phyloP scores from a whole-genome alignment of 2,888 invertebrate genomes.

The Patella pellucida region DNA sequence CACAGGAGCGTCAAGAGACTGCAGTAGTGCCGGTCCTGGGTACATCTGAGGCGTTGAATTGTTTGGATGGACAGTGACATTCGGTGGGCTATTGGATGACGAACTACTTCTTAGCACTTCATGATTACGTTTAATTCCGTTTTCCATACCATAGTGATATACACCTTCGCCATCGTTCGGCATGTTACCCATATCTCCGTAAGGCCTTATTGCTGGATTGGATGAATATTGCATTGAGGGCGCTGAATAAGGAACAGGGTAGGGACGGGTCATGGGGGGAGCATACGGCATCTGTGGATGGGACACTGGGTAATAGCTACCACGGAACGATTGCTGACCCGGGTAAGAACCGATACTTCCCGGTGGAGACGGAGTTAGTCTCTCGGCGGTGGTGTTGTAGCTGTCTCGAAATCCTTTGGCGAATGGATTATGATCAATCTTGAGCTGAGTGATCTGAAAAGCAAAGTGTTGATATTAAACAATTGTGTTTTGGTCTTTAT shows the following conservation, averaged over 20 bases:
- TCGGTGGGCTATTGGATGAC: background rate
- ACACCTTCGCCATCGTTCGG: background rate
- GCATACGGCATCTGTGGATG: background rate
- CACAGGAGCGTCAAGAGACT: constrained; percentile 15
- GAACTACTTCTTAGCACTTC: background rate
- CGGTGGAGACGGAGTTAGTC: background rate
- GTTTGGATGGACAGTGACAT: background rate
- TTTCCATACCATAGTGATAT: constrained; percentile 10
- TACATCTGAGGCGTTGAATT: constrained; percentile 5
- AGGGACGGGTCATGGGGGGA: background rate
- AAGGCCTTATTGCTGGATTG: background rate
- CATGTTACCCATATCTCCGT: background rate
- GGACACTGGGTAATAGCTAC: background rate
- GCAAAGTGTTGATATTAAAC: constrained; percentile 16
- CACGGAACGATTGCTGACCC: background rate
- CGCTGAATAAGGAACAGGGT: background rate
- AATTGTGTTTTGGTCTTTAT: too few relatives aligned
- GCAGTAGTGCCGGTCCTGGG: constrained; percentile 19
- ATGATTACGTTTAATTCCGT: background rate
- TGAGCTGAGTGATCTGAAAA: constrained; percentile 70
- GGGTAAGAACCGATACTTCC: background rate
- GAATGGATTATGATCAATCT: constrained; percentile 72
- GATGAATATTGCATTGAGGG: background rate
- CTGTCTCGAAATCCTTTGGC: constrained; percentile 72
- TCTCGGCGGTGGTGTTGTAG: constrained; percentile 36